A percentile compares a stretch with the other conserved stretches of the same genome.
phyloP scores from a whole-genome alignment of 2,797 vertebrate genomes.

The Echeneis naucrates region DNA sequence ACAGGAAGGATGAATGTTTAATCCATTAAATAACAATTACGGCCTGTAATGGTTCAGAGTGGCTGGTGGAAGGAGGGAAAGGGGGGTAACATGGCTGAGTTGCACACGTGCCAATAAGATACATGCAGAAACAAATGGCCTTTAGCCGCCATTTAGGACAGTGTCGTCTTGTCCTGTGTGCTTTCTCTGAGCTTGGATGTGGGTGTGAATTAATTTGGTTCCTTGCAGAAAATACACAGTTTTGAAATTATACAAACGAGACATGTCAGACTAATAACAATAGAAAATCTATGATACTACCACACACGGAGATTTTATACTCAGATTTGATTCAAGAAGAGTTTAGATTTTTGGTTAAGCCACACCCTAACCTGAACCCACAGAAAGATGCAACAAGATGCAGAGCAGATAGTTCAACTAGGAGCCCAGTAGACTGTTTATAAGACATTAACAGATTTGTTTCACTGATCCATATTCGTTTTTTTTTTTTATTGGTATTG shows the following conservation, averaged over 20 bases:
- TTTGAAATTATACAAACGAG: neutral
- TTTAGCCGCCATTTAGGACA: neutral
- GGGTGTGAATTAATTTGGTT: neutral
- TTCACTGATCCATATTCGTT: neutral
- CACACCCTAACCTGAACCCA: too few relatives aligned
- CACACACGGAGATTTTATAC: neutral
- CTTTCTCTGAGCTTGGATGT: neutral
- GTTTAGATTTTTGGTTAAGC: too few relatives aligned
- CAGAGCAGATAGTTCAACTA: conserved; percentile 6
- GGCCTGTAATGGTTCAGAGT: conserved; percentile 77
- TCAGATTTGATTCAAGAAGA: neutral
- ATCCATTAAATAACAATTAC: conserved; percentile 98
- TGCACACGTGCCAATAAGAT: conserved; percentile 33
- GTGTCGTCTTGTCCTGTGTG: neutral
- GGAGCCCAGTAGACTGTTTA: conserved; percentile 12
- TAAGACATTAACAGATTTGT: neutral
- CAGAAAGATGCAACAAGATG: too few relatives aligned
- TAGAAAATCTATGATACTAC: neutral
- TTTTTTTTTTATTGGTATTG: neutral
- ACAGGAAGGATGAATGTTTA: conserved; percentile 94
- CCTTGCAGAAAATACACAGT: neutral
- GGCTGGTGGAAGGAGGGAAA: conserved; percentile 43
- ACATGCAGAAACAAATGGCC: conserved; percentile 2
- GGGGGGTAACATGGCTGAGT: conserved; percentile 35
- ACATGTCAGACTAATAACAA: neutral